Percentiles rank a stretch among this genome's conserved stretches.
Evolutionary conservation across 2,113 vertebrate genomes (phyloP).

Genomic region (Crotalus horridus): DNA sequence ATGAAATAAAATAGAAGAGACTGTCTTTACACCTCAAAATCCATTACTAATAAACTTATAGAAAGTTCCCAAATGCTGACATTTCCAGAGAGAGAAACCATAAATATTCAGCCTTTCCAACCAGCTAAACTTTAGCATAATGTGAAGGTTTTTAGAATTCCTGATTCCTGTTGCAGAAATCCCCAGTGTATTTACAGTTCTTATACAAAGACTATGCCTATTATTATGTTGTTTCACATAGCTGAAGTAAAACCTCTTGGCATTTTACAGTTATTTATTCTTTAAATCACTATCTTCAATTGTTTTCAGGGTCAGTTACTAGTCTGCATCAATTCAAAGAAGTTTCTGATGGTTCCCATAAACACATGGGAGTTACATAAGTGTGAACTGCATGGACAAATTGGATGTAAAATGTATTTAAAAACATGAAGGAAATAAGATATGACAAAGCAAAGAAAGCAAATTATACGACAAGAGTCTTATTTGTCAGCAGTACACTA

Average conservation of each 20-base stretch:
- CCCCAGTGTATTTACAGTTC: not conserved
- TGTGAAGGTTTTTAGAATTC: constrained; percentile 25
- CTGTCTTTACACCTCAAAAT: constrained; percentile 29
- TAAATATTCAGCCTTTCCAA: constrained; percentile 17
- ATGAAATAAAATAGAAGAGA: not conserved
- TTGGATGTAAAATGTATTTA: not conserved
- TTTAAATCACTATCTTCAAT: not conserved
- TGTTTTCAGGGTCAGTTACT: not conserved
- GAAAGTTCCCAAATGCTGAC: constrained; percentile 19
- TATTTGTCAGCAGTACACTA: not conserved
- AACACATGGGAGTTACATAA: not conserved
- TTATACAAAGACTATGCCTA: not conserved
- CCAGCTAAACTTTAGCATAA: not conserved
- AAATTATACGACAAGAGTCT: not conserved
- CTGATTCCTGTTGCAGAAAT: constrained; percentile 12
- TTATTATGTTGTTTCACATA: constrained; percentile 13
- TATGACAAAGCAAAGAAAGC: not conserved
- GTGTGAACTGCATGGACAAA: not conserved
- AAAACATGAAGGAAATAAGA: not conserved
- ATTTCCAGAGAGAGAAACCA: constrained; percentile 23
- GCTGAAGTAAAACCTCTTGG: not conserved
- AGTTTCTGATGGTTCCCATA: not conserved
- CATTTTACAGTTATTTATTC: not conserved
- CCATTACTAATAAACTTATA: constrained; percentile 26
- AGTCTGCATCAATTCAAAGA: not conserved